Percentiles rank a stretch among this genome's conserved stretches.
Conservation (phyloP, 2,888 invertebrate genomes). For the Drosophila percnosoma region DNA sequence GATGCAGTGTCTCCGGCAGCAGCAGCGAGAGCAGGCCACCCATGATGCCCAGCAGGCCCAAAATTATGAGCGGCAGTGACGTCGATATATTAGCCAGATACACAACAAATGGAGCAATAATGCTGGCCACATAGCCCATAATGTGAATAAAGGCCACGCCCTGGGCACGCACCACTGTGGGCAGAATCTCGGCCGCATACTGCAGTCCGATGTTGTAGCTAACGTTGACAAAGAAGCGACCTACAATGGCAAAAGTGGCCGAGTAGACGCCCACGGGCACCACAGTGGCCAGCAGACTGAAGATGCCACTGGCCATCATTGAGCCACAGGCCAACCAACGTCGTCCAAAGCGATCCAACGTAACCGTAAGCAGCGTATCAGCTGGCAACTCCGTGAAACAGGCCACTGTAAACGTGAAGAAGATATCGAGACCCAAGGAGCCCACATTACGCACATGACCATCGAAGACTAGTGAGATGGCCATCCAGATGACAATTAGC, state of each 20-base stretch:
- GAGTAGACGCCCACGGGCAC: conserved; percentile 91
- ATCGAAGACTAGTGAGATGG: conserved; percentile 94
- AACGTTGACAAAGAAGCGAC: conserved; percentile 94
- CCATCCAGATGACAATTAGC: conserved; percentile 94
- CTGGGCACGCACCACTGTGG: conserved; percentile 94
- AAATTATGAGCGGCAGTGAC: conserved; percentile 90
- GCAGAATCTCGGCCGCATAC: conserved; percentile 94
- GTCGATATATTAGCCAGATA: conserved; percentile 89
- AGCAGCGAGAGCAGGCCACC: conserved; percentile 92
- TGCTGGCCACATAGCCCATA: conserved; percentile 94
- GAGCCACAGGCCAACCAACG: conserved; percentile 94
- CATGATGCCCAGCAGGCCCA: conserved; percentile 90
- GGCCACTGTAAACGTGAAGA: conserved; percentile 93
- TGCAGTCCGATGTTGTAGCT: conserved; percentile 96
- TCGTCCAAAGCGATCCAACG: conserved; percentile 91
- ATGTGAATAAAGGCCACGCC: conserved; percentile 94
- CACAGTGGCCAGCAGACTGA: conserved; percentile 91
- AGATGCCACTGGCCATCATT: conserved; percentile 92
- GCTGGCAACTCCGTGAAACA: conserved; percentile 94
- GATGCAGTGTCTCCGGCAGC: conserved; percentile 93
- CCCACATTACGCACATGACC: conserved; percentile 95
- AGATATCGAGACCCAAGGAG: conserved; percentile 92
- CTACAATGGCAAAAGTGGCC: conserved; percentile 92
- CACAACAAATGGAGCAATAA: conserved; percentile 93
- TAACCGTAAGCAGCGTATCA: conserved; percentile 91